Evolutionary conservation across 2,113 vertebrate genomes (phyloP).

Genomic region (Xiphophorus hellerii): DNA sequence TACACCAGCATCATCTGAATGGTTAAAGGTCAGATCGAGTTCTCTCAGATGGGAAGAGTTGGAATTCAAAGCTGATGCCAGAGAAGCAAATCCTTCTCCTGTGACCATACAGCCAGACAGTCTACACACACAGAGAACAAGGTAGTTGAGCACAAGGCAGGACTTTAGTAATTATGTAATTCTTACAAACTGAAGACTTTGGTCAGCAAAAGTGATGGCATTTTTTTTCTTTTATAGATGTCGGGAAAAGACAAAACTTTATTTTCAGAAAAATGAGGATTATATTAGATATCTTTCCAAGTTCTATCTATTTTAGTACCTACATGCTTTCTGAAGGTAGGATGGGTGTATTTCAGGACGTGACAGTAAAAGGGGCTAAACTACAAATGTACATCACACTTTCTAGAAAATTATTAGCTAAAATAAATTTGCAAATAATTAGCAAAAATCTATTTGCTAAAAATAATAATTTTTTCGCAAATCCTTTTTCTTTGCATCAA

Average conservation of each 20-base stretch:
- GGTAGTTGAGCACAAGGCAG: background rate
- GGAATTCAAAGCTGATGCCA: conserved; percentile 20
- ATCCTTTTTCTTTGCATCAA: too few species aligned
- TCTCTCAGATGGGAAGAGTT: background rate
- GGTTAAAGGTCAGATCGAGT: conserved; percentile 24
- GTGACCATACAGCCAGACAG: conserved; percentile 20
- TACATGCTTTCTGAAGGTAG: background rate
- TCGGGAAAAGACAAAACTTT: too few species aligned
- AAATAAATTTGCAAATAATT: too few species aligned
- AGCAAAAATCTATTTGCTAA: too few species aligned
- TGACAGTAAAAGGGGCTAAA: background rate
- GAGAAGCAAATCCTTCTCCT: conserved; percentile 5
- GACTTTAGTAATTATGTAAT: background rate
- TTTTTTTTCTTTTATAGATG: too few species aligned
- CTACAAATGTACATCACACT: background rate
- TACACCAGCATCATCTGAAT: background rate
- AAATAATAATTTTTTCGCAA: too few species aligned
- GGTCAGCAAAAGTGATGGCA: background rate
- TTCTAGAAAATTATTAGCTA: too few species aligned
- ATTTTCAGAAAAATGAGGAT: too few species aligned
- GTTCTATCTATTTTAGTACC: background rate
- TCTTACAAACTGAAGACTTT: background rate
- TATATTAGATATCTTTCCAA: too few species aligned
- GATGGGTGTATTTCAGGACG: background rate
- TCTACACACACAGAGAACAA: conserved; percentile 6